Percentiles rank a stretch among this genome's conserved stretches.
Evolutionary conservation across 2,888 invertebrate genomes (phyloP).

Genomic region (Chloroclysta siterata): DNA sequence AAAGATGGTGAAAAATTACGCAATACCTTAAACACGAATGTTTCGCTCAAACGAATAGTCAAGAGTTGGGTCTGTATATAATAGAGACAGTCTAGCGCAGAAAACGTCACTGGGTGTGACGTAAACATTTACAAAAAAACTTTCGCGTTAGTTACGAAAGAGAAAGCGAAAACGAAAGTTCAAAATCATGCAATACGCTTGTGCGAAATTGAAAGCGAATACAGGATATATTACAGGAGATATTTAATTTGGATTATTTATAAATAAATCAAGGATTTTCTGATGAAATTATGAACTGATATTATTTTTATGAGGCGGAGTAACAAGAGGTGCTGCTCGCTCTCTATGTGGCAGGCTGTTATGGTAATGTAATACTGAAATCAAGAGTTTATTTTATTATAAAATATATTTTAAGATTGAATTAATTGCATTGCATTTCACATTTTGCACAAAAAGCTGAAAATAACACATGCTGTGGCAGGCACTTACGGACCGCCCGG

Average conservation of each 20-base stretch:
- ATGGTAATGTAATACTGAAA: neutral
- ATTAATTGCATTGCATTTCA: too few species aligned
- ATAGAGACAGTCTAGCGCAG: slow-evolving; percentile 38
- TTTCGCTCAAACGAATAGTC: slow-evolving; percentile 15
- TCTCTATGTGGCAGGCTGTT: neutral
- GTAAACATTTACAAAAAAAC: slow-evolving; percentile 47
- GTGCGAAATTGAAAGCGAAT: slow-evolving; percentile 41
- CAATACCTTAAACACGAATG: slow-evolving; percentile 6
- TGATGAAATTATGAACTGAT: neutral
- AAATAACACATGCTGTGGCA: too few species aligned
- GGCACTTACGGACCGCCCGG: too few species aligned
- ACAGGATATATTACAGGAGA: slow-evolving; percentile 38
- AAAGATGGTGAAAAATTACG: slow-evolving; percentile 11
- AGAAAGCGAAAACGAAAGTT: slow-evolving; percentile 48
- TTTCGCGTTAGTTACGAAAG: slow-evolving; percentile 48
- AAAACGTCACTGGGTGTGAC: slow-evolving; percentile 44
- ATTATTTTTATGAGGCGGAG: neutral
- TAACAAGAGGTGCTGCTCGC: neutral
- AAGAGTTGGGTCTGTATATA: slow-evolving; percentile 11
- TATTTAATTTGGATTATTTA: slow-evolving; percentile 11
- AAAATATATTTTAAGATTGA: neutral
- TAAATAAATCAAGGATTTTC: neutral
- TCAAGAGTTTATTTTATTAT: slow-evolving; percentile 1
- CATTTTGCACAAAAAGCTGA: too few species aligned
- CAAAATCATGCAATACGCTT: slow-evolving; percentile 45